Evolutionary conservation across 2,888 invertebrate species (phyloP), one percentile per base, ranked within the genome.

Genomic region (Acronicta psi): DNA sequence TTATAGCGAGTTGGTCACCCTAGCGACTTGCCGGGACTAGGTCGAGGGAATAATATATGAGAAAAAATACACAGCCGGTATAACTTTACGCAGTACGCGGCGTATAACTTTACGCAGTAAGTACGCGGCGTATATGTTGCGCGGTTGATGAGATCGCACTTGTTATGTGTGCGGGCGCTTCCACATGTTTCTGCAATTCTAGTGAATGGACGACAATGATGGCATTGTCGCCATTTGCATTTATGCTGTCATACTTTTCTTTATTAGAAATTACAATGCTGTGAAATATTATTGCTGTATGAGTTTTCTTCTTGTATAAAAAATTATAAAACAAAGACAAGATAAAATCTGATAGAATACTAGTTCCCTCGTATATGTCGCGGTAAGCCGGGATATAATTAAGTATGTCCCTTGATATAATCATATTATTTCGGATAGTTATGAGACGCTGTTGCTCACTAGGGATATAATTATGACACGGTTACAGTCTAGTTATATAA

Each of bases 1-100:
- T 9, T 29, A 0, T 14, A 38, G 11, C 0, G 34, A 34, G 7
- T 9, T 77, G 60, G 78, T 75, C 46, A 72, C 78, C 78, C 68
- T 68, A 75, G 11, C 43, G 23, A 52, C 50, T 65, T 52, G 59
- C 51, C 73, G 64, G 56, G 64, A 65, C 60, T 71, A 75, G 75
- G 73, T 62, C 62, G 60, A 57, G 68, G 62, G 62, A 75, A 71
- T 75, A 75, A 75, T 75, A 71, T 75, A 72, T 68, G 75, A 71
- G 73, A 75, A 77, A 75, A 77, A 75, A 75, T 71, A 65, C 60
- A 59, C 50, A 44, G 44, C 46, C 47, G 45, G 62, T 75, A 74
- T 64, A 77, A 71, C 51, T 66, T 49, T 46, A 62, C 53, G 58
- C 57, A 44, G 75, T 62, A 58, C 61, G 52, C 63, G 14, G 44